phyloP scores from a whole-genome alignment of 2,113 vertebrate species.

The Notarius lentiginosus region DNA sequence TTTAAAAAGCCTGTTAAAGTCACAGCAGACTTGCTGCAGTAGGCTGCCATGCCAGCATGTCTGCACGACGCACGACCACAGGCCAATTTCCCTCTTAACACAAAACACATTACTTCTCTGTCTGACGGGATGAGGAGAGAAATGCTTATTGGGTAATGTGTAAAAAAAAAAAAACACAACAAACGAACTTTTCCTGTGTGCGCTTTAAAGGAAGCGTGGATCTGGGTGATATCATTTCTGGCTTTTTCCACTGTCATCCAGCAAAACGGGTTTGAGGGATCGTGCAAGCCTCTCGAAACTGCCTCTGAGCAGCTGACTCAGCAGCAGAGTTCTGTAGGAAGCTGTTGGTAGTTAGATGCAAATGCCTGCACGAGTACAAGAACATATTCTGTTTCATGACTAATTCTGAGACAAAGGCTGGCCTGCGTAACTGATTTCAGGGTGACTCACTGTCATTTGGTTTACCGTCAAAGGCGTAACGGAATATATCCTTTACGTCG shows the following conservation, averaged over 20 bases:
- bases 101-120: slow-evolving; percentile 34
- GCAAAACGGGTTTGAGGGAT: slow-evolving; percentile 42
- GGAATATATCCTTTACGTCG: slow-evolving; percentile 17
- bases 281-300: slow-evolving; percentile 34
- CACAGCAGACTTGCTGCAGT: slow-evolving; percentile 28
- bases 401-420: slow-evolving; percentile 30
- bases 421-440: slow-evolving; percentile 33
- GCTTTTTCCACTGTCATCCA: slow-evolving; percentile 16
- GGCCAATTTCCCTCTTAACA: slow-evolving; percentile 32
- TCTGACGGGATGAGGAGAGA: background rate
- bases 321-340: slow-evolving; percentile 32
- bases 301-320: slow-evolving; percentile 48
- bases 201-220: slow-evolving; percentile 16
- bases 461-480: slow-evolving; percentile 34
- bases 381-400: slow-evolving; percentile 32
- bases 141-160: background rate
- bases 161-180: background rate
- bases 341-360: slow-evolving; percentile 4
- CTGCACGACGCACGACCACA: slow-evolving; percentile 24
- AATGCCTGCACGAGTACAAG: background rate
- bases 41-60: background rate
- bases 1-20: slow-evolving; percentile 46
- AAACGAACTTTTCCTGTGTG: background rate
- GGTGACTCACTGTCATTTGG: slow-evolving; percentile 13
- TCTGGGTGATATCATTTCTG: background rate